Evolutionary conservation across 2,888 invertebrate species (phyloP).

Genomic region (Luperina testacea): DNA sequence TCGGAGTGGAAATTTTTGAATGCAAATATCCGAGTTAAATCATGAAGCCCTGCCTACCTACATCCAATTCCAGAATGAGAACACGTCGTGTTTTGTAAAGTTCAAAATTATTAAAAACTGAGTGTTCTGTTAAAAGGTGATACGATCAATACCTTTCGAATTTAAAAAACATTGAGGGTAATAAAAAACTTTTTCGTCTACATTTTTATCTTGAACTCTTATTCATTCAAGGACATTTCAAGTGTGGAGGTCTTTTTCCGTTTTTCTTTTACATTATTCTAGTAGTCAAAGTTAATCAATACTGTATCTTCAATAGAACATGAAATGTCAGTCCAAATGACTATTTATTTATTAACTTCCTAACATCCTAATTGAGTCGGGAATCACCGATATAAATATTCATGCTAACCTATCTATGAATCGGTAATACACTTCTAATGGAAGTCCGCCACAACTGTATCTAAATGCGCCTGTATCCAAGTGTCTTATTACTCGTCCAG

Average conservation of each 20-base stretch:
- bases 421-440: slow-evolving; percentile 24
- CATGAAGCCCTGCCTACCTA: not conserved
- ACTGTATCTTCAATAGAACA: not conserved
- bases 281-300: not conserved
- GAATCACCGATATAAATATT: slow-evolving; percentile 27
- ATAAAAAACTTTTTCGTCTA: not conserved
- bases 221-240: not conserved
- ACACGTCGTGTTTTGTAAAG: not conserved
- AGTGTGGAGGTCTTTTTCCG: not conserved
- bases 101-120: not conserved
- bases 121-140: not conserved
- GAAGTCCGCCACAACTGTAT: slow-evolving; percentile 23
- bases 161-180: not conserved
- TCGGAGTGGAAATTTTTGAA: slow-evolving; percentile 14
- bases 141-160: not conserved
- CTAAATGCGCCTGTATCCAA: slow-evolving; percentile 31
- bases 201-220: not conserved
- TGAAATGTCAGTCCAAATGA: not conserved
- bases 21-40: slow-evolving; percentile 29
- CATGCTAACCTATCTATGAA: slow-evolving; percentile 13
- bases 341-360: slow-evolving; percentile 13
- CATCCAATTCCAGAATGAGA: slow-evolving; percentile 14
- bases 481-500: slow-evolving; percentile 7
- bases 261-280: not conserved
- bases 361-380: slow-evolving; percentile 15